Evolutionary conservation across 2,797 vertebrate genomes (phyloP), one percentile per base, ranked within the genome.

Genomic region (Fistularia tabacaria): DNA sequence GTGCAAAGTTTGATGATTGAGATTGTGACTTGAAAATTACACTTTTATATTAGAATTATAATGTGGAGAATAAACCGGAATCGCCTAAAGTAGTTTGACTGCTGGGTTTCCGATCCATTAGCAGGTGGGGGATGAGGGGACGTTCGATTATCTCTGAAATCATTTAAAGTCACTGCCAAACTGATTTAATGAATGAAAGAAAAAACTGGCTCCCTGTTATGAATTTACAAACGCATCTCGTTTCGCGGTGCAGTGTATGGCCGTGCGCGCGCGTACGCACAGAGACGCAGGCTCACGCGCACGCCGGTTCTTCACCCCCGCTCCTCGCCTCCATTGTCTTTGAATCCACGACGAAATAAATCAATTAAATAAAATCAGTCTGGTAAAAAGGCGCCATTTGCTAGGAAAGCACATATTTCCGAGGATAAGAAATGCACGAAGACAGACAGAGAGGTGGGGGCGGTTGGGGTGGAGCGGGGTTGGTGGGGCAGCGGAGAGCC

Each of bases 331-430:
- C 71, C 82, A 76, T 88, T 88, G 87, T 85, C 67, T 81, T 68
- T 64, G 72, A 84, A 83, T 84, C 76, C 77, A 81, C 74, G 70
- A 64, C 82, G 75, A 85, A 89, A 25, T 64, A 71, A 84, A 83
- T 84, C 75, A 79, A 81, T 74, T 70, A 64, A 82, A 74, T 85
- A 89, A 86, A 89, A 77, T 62, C 70, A 79, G 59, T 59, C 40
- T 40, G 75, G 70, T 77, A 77, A 87, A 85, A 78, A 25, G 25
- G 59, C 71, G 77, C 77, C 81, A 86, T 93, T 93, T 91, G 82
- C 85, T 89, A 82, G 82, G 88, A 93, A 88, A 92, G 92, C 87
- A 80, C 89, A 88, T 73, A 92, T 93, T 92, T 92, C 83, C 90
- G 90, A 80, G 87, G 90, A 90, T 89, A 84, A 79, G 73, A 57